A percentile compares a stretch with the other conserved stretches of the same genome.
These are phyloP conservation scores for Coreius guichenoti DNA, from an alignment of 2,797 vertebrate genomes.

Conservation along the genomic window DNA sequence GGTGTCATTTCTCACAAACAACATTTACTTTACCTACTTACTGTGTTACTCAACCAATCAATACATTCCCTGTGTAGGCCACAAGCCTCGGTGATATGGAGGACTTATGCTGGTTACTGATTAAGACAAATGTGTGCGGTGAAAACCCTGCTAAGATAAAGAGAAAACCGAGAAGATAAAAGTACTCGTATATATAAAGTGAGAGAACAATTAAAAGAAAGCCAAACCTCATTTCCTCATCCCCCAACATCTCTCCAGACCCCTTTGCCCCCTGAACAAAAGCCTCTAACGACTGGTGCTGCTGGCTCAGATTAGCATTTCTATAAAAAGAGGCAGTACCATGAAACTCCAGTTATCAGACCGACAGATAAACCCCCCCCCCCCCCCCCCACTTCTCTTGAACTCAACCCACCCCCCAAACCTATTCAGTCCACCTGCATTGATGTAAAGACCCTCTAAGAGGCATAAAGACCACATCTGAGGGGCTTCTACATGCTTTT, in stretches of 20 bases:
- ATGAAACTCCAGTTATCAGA: slow-evolving; percentile 51
- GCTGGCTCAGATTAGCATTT: slow-evolving; percentile 50
- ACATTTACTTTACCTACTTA: not conserved
- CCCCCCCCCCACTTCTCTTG: slow-evolving; percentile 2
- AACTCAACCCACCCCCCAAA: slow-evolving; percentile 35
- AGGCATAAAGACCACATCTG: not conserved
- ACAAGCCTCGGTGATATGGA: not conserved
- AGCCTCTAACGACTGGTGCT: slow-evolving; percentile 33
- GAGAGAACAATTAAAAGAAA: slow-evolving; percentile 18
- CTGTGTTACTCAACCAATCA: slow-evolving; percentile 1
- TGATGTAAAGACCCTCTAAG: slow-evolving; percentile 44
- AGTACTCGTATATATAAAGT: not conserved
- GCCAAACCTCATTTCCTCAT: slow-evolving; percentile 46
- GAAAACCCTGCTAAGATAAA: slow-evolving; percentile 10
- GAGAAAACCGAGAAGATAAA: slow-evolving; percentile 29
- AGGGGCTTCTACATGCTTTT: slow-evolving; percentile 2
- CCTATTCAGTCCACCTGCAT: slow-evolving; percentile 42
- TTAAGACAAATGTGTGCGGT: slow-evolving; percentile 13
- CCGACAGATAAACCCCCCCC: slow-evolving; percentile 41
- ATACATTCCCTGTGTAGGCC: slow-evolving; percentile 7
- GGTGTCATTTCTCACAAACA: not conserved
- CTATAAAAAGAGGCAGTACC: slow-evolving; percentile 44
- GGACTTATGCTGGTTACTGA: slow-evolving; percentile 16
- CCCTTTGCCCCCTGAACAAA: slow-evolving; percentile 40
- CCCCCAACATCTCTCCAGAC: slow-evolving; percentile 43